Base-by-base conservation (phyloP, 2,113 vertebrate species). In the Ceyx cyanopectus region DNA sequence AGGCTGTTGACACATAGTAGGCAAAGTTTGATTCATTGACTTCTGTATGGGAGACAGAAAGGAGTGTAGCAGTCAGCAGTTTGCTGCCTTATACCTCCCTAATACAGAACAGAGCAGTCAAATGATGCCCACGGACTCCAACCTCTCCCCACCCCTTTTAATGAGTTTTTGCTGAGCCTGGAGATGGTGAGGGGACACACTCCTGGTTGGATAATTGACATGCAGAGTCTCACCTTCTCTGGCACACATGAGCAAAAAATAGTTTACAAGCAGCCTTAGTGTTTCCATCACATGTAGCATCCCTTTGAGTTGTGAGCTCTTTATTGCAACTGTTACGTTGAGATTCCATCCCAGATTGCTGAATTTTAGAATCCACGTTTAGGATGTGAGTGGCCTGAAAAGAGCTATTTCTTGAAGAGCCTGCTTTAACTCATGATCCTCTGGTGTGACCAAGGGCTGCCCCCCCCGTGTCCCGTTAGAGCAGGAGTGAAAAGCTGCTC, bases 21-120 rank as follows among this genome's bases (percentile, higher is more conserved):
- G 86, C 70, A 87, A 97, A 96, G 76, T 81, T 92, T 95, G 95
- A 97, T 96, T 96, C 96, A 97, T 93, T 96, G 92, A 95, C 82
- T 96, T 96, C 69, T 95, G 84, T 85, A 54, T 77, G 75, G 34
- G 73, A 92, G 86, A 92, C 4, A 21, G 62, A 85, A 94, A 87
- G 82, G 96, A 91, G 53, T 91, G 81, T 81, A 96, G 56, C 67
- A 89, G 96, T 97, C 95, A 86, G 80, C 89, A 95, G 32, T 90
- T 75, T 95, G 79, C 60, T 79, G 78, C 6, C 51, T 93, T 86
- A 45, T 72, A 74, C 53, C n/a, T 95, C 88, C 70, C 81, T 80
- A 78, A 67, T 85, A 60, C 54, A 66, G 58, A 92, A 85, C 74
- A 92, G 68, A 81, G 70, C 68, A 85, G 89, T 89, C 66, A 57